Base-by-base conservation (phyloP, 1,140 invertebrate genomes). In the Pachyrhynchus sulphureomaculatus region DNA sequence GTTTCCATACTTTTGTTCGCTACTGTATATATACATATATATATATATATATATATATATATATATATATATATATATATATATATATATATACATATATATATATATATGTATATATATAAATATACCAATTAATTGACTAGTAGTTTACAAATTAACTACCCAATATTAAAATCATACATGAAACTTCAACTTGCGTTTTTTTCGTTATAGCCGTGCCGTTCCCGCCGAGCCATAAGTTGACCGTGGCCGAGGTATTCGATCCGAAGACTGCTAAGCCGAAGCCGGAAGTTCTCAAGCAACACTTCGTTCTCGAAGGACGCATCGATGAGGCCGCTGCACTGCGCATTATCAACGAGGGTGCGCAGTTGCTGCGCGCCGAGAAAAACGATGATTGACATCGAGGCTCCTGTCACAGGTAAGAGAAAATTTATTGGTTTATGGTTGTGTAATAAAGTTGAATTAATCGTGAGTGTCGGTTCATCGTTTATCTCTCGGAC, bases 381-480 rank as follows among this genome's bases (percentile, higher is more conserved):
- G 97, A 99, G 82, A n/a, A 98, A 98, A 82, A 99, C 97, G 61
- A 99, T 99, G 96, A 96, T 99, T 76, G 96, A 99, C 80, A 98
- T 99, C 78, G 96, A 99, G 84, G 97, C 97, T 73, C 97, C 97
- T 68, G 96, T 99, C 75, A 99, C 97, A 80, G 90, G 91, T 92
- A 70, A 80, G 77, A 74, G 29, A 5, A n/a, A 17, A 44, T 8
- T 32, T 32, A 32, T 32, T 6, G 12, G 12, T 32, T 32, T 32
- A 32, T 12, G 12, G 12, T 32, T 6, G 12, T 32, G 5, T 6
- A 6, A n/a, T n/a, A n/a, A n/a, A n/a, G n/a, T n/a, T n/a, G n/a
- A n/a, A n/a, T n/a, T n/a, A n/a, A n/a, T n/a, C n/a, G n/a, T n/a
- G n/a, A n/a, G n/a, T n/a, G n/a, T n/a, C n/a, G n/a, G n/a, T n/a